Base-by-base conservation (phyloP, 2,888 invertebrate genomes). In the Cheilosia vernalis region DNA sequence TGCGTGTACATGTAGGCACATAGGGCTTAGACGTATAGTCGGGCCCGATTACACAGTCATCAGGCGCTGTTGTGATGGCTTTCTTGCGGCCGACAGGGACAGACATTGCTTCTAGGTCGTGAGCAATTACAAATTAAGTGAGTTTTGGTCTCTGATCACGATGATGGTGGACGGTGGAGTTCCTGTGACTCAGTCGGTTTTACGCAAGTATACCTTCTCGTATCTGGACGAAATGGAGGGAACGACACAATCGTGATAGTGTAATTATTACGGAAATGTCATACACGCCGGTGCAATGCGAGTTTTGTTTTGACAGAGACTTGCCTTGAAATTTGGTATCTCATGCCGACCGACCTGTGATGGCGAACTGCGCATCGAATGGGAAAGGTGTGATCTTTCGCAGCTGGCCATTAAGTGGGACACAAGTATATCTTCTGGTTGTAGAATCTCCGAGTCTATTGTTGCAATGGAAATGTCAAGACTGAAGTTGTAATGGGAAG, bases 211-310 rank as follows among this genome's bases (percentile, higher is more conserved):
- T 21, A 24, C 24, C n/a, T n/a, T n/a, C n/a, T 24, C 24, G 24
- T 2, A 63, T 51, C 49, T 66, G 17, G 63, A 24, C 67, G 63
- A 70, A 58, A 63, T 60, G 37, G 30, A 33, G 55, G 44, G 47
- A 58, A 49, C 30, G 49, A 40, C 27, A 37, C 9, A 58, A 44
- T 80, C 84, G 84, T 84, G 84, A 84, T 70, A 58, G 17, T 64
- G 80, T 80, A 17, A 84, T 84, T 84, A 84, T 61, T 42, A 53
- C 69, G 69, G 80, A 84, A 84, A 84, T 84, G 74, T 66, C 80
- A 84, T 79, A 78, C 15, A 70, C 30, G 9, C 10, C 40, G 42
- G 33, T 44, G 24, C 37, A n/a, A 19, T 42, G 42, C 21, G 37
- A 17, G 17, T 42, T 17, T 66, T 58, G 37, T 21, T 49, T 64